phyloP scores from a whole-genome alignment of 2,888 invertebrate species.

The Vanessa cardui region DNA sequence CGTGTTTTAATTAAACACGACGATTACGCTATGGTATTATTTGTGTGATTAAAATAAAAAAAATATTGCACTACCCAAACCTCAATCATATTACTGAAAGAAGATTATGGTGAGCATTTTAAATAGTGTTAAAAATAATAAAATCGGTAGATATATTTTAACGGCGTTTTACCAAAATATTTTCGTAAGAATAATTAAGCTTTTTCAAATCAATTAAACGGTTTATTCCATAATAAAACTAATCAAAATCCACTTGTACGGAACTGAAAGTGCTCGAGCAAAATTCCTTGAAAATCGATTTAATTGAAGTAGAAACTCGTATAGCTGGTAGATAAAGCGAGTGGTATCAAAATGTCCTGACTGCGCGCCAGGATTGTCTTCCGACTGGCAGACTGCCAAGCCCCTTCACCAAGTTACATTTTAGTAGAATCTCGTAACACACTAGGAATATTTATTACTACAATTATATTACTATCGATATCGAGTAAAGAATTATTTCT shows the following conservation, averaged over 20 bases:
- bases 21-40: background rate
- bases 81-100: no score
- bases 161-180: background rate
- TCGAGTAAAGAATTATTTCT: constrained; percentile 9
- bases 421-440: constrained; percentile 46
- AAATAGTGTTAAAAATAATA: no score
- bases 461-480: constrained; percentile 44
- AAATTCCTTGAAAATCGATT: constrained; percentile 42
- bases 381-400: constrained; percentile 69
- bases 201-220: background rate
- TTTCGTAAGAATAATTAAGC: background rate
- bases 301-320: constrained; percentile 42
- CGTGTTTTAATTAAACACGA: background rate
- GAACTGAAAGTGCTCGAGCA: constrained; percentile 30
- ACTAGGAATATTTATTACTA: constrained; percentile 36
- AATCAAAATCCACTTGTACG: constrained; percentile 26
- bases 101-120: no score
- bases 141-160: no score
- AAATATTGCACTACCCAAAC: no score
- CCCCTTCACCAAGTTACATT: constrained; percentile 49
- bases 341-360: constrained; percentile 68
- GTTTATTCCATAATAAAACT: constrained; percentile 13
- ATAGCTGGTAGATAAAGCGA: constrained; percentile 52
- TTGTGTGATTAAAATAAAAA: background rate
- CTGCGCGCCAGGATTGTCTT: constrained; percentile 68